These are phyloP conservation scores for fruit fly (Drosophila melanogaster) DNA, from an alignment of 1,140 invertebrate species.

Conservation along the genomic window Release_6_plus_ISO1_MT NT_037436.4:22955001-22955500, in stretches of 20 bases:
- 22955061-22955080: constrained; percentile 69
- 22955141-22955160: constrained; percentile 52
- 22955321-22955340: too few species aligned
- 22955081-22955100: constrained; percentile 57
- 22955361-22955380: too few species aligned
- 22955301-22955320: too few species aligned
- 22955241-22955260: neutral
- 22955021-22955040: constrained; percentile 30
- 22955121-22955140: constrained; percentile 61
- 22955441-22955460: too few species aligned
- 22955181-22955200: constrained; percentile 12
- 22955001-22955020: constrained; percentile 50
- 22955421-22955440: too few species aligned
- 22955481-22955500: too few species aligned
- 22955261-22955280: neutral
- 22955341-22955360: too few species aligned
- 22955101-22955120: constrained; percentile 63
- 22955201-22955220: neutral
- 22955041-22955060: constrained; percentile 61
- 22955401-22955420: too few species aligned
- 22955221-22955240: neutral
- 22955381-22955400: too few species aligned
- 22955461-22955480: too few species aligned
- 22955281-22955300: neutral
- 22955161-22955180: constrained; percentile 27